Percentiles rank a stretch among this genome's conserved stretches.
phyloP scores from a whole-genome alignment of 2,113 vertebrate species.

The Empidonax traillii region DNA sequence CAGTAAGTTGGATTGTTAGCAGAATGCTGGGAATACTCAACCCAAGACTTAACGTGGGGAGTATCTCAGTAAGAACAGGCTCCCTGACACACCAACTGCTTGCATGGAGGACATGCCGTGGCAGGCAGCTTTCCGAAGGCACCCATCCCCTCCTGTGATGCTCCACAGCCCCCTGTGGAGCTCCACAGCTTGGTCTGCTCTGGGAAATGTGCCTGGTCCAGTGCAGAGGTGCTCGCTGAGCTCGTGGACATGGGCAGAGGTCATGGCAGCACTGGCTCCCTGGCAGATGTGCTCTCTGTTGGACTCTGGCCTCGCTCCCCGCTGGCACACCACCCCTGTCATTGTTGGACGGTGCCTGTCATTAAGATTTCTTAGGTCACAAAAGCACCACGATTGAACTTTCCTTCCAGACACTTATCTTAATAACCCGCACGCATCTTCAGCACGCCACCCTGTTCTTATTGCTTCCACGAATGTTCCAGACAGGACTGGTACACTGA shows the following conservation, averaged over 20 bases:
- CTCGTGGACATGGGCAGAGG: background rate
- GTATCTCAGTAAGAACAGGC: fast-evolving
- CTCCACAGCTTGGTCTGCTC: no score
- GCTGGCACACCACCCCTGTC: background rate
- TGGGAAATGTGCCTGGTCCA: background rate
- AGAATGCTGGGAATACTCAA: background rate
- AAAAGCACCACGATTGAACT: background rate
- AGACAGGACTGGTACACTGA: background rate
- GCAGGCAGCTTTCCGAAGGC: background rate
- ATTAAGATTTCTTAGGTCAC: background rate
- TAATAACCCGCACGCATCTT: background rate
- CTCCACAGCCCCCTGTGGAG: background rate
- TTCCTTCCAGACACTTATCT: background rate
- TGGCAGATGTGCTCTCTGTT: background rate
- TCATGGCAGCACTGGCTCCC: fast-evolving
- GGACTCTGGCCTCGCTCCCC: background rate
- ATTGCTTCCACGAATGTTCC: background rate
- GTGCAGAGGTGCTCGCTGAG: background rate
- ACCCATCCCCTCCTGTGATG: background rate
- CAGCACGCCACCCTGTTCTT: background rate
- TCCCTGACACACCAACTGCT: background rate
- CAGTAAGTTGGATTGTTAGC: background rate
- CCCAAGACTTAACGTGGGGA: background rate
- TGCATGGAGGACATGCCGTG: fast-evolving
- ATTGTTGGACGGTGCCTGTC: background rate